A percentile compares a stretch with the other conserved stretches of the same genome.
Conservation (phyloP, 2,797 vertebrate genomes). For the Cyclopterus lumpus region DNA sequence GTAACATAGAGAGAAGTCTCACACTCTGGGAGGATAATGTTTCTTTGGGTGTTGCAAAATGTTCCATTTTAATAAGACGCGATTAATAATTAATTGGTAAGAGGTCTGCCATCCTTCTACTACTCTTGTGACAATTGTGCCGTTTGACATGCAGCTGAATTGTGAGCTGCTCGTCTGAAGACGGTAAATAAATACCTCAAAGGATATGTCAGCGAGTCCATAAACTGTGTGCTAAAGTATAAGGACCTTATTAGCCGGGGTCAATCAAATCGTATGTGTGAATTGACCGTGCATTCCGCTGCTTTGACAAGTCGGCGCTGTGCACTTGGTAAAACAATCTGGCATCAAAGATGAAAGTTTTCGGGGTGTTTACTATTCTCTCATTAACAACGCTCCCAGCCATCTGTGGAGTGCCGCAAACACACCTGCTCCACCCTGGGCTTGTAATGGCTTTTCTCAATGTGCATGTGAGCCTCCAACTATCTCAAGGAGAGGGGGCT, state of each 20-base stretch:
- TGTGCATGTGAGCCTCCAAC: conserved; percentile 77
- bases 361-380: conserved; percentile 77
- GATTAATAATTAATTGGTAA: conserved; percentile 69
- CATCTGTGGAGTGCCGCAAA: conserved; percentile 84
- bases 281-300: conserved; percentile 52
- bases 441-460: conserved; percentile 85
- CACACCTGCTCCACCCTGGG: conserved; percentile 85
- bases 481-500: conserved; percentile 76
- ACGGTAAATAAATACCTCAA: conserved; percentile 48
- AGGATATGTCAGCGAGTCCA: conserved; percentile 27
- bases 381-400: conserved; percentile 81
- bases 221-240: conserved; percentile 44
- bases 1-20: conserved; percentile 67
- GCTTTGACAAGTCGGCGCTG: conserved; percentile 41
- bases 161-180: conserved; percentile 11
- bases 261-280: conserved; percentile 58
- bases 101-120: conserved; percentile 38
- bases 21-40: conserved; percentile 74
- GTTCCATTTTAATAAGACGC: conserved; percentile 66
- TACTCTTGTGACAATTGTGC: conserved; percentile 12
- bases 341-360: conserved; percentile 77
- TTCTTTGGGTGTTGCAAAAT: conserved; percentile 72
- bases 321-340: conserved; percentile 67
- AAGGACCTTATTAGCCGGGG: conserved; percentile 51
- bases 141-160: conserved; percentile 22